Conservation (phyloP, 2,797 vertebrate genomes). For the Pipistrellus pygmaeus region DNA sequence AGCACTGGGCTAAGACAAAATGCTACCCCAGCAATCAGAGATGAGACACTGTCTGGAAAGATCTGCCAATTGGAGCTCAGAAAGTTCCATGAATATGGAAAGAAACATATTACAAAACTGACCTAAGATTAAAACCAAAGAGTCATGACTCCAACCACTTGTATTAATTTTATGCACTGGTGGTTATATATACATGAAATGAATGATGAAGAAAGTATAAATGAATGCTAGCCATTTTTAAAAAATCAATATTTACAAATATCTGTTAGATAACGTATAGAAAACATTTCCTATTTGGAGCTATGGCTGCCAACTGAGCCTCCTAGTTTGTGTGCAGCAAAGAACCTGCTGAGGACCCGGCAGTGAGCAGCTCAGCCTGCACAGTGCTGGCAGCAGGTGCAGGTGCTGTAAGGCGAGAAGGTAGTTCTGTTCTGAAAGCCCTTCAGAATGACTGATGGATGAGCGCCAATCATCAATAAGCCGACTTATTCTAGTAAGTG, state of each 20-base stretch:
- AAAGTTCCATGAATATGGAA: not conserved
- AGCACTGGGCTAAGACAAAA: conserved; percentile 1
- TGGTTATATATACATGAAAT: not conserved
- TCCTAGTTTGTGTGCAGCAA: not conserved
- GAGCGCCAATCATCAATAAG: not conserved
- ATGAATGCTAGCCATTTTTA: not conserved
- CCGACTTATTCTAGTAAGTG: not conserved
- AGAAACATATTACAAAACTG: not conserved
- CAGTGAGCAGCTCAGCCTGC: not conserved
- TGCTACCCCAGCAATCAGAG: not conserved
- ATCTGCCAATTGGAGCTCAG: not conserved
- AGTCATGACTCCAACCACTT: not conserved
- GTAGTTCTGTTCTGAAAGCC: not conserved
- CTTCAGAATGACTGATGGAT: not conserved
- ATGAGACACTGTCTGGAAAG: not conserved
- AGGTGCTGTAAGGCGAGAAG: not conserved
- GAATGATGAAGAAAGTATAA: not conserved
- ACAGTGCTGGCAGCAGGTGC: not conserved
- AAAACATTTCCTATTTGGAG: not conserved
- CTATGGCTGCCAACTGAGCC: not conserved
- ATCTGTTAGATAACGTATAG: not conserved
- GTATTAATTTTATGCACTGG: not conserved
- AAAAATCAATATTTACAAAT: not conserved
- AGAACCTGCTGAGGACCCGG: not conserved
- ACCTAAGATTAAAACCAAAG: conserved; percentile 20